These are phyloP conservation scores for Esperia sulphurella DNA, from an alignment of 2,888 invertebrate genomes.

Conservation along the genomic window DNA sequence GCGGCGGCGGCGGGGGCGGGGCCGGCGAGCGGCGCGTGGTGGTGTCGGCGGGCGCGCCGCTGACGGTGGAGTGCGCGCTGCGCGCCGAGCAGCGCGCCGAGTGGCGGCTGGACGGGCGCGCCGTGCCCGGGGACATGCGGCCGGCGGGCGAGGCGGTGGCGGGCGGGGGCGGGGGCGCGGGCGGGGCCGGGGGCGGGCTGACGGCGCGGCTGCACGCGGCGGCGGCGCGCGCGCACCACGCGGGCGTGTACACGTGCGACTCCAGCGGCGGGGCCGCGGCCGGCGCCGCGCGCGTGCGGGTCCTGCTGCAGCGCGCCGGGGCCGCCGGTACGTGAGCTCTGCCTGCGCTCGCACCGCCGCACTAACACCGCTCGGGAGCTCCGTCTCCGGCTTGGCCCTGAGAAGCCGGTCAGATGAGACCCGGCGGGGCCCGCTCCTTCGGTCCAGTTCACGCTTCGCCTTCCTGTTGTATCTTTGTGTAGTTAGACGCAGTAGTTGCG, in stretches of 20 bases:
- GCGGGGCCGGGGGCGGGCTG: conserved; percentile 25
- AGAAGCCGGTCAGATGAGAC: neutral
- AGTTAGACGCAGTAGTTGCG: too few relatives aligned
- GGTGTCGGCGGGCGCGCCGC: conserved; percentile 55
- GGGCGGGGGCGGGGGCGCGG: conserved; percentile 27
- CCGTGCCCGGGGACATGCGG: conserved; percentile 44
- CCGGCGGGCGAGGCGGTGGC: conserved; percentile 32
- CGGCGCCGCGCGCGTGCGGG: conserved; percentile 18
- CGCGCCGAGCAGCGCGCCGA: conserved; percentile 45
- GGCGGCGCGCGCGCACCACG: conserved; percentile 26
- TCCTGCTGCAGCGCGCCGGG: conserved; percentile 15
- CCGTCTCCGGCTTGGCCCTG: neutral
- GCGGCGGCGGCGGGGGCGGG: conserved; percentile 21
- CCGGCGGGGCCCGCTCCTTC: too few relatives aligned
- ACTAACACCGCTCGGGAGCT: conserved; percentile 14
- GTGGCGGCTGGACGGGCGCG: conserved; percentile 46
- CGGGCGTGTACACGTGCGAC: conserved; percentile 14
- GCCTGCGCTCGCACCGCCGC: conserved; percentile 21
- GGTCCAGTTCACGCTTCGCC: too few relatives aligned
- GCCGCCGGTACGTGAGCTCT: conserved; percentile 8
- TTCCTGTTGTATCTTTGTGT: too few relatives aligned
- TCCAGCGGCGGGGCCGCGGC: neutral
- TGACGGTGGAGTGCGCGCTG: conserved; percentile 57
- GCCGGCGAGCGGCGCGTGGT: conserved; percentile 30
- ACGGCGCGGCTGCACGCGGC: conserved; percentile 41